Evolutionary conservation across 1,140 invertebrate species (phyloP).

Genomic region (Coptotermes formosanus): DNA sequence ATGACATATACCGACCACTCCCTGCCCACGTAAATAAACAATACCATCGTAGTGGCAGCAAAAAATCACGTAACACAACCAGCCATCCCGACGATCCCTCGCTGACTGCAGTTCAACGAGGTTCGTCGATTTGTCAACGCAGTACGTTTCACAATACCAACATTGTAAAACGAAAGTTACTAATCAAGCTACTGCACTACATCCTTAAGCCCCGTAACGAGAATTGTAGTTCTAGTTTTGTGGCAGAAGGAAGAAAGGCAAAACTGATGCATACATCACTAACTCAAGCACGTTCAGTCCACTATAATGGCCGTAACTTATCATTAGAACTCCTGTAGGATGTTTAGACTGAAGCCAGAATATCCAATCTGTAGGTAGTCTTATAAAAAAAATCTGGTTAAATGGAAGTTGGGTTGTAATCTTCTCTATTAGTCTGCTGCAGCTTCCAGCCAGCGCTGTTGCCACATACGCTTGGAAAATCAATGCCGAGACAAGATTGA

Average conservation of each 20-base stretch:
- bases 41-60: not conserved
- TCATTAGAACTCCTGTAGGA: no score
- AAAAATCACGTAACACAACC: not conserved
- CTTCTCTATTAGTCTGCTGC: slow-evolving; percentile 10
- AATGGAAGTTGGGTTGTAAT: not conserved
- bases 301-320: no score
- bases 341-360: no score
- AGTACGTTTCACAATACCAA: not conserved
- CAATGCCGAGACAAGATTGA: not conserved
- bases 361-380: no score
- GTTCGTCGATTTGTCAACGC: slow-evolving; percentile 12
- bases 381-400: not conserved
- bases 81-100: not conserved
- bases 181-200: not conserved
- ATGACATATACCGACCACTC: not conserved
- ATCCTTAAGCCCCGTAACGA: not conserved
- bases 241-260: no score
- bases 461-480: not conserved
- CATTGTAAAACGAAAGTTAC: not conserved
- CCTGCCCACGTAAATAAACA: slow-evolving; percentile 3
- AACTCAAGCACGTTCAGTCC: no score
- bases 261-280: no score
- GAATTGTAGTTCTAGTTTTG: no score
- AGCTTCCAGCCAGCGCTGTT: slow-evolving; percentile 12
- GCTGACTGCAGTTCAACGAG: slow-evolving; percentile 13